phyloP scores from a whole-genome alignment of 2,797 vertebrate genomes.

The Lutjanus campechanus region DNA sequence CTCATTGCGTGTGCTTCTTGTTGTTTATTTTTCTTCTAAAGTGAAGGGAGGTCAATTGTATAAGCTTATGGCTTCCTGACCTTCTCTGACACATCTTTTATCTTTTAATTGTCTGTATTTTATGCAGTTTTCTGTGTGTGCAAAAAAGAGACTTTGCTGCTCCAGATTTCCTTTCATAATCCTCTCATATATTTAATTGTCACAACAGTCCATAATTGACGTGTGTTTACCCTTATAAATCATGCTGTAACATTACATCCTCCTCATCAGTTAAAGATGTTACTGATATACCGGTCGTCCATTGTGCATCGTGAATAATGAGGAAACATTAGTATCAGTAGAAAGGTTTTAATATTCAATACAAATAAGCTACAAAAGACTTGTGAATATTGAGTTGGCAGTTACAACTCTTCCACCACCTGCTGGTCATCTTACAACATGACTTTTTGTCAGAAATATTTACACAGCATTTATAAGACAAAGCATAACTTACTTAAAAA shows the following conservation, averaged over 20 bases:
- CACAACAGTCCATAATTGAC: not conserved
- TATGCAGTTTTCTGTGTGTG: too few relatives aligned
- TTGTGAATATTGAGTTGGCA: conserved; percentile 20
- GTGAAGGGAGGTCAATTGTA: too few relatives aligned
- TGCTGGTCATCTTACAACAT: conserved; percentile 64
- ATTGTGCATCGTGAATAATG: conserved; percentile 25
- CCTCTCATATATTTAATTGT: not conserved
- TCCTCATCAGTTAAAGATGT: not conserved
- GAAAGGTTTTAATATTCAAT: conserved; percentile 71
- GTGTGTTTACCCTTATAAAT: not conserved
- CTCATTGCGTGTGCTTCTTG: too few relatives aligned
- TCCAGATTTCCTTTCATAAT: not conserved
- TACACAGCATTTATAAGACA: conserved; percentile 49
- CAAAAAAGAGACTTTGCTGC: not conserved
- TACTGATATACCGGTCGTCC: not conserved
- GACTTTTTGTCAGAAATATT: conserved; percentile 49
- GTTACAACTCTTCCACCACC: conserved; percentile 67
- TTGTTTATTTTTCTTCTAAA: too few relatives aligned
- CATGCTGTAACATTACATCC: not conserved
- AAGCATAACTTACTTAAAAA: conserved; percentile 37
- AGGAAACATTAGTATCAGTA: conserved; percentile 20
- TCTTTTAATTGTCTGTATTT: too few relatives aligned
- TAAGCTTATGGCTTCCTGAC: too few relatives aligned
- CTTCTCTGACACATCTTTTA: too few relatives aligned
- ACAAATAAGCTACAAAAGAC: conserved; percentile 72